Evolutionary conservation across 2,888 invertebrate genomes (phyloP).

Genomic region (Erebia ligea): DNA sequence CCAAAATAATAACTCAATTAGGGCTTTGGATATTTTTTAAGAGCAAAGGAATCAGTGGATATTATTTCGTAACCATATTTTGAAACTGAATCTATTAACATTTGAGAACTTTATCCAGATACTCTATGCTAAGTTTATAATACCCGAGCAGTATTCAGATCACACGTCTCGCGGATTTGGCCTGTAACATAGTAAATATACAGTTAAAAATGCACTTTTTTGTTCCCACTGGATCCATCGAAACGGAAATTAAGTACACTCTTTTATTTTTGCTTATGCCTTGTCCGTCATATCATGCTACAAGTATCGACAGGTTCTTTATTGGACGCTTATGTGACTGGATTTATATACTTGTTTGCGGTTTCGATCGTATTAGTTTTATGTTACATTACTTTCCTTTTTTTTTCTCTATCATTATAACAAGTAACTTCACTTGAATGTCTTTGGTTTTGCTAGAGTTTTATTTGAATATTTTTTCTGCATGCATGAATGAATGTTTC

Average conservation of each 20-base stretch:
- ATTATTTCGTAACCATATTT: too few relatives aligned
- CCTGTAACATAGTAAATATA: neutral
- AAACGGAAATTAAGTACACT: conserved; percentile 28
- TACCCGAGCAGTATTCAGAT: too few relatives aligned
- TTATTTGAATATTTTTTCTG: neutral
- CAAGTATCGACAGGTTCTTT: conserved; percentile 19
- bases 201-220: conserved; percentile 34
- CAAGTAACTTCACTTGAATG: neutral
- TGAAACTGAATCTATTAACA: too few relatives aligned
- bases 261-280: conserved; percentile 31
- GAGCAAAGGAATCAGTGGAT: too few relatives aligned
- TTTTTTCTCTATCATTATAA: conserved; percentile 12
- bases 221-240: conserved; percentile 32
- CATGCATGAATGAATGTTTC: neutral
- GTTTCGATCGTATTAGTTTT: conserved; percentile 11
- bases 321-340: conserved; percentile 22
- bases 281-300: conserved; percentile 18
- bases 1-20: too few relatives aligned
- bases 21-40: too few relatives aligned
- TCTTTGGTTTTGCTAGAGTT: neutral
- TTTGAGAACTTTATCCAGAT: too few relatives aligned
- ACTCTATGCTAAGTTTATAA: too few relatives aligned
- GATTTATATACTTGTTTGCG: conserved; percentile 24
- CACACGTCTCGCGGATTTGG: neutral
- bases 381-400: conserved; percentile 14